A percentile compares a stretch with the other conserved stretches of the same genome.
phyloP scores from a whole-genome alignment of 1,140 invertebrate genomes.

The Dreissena rostriformis region DNA sequence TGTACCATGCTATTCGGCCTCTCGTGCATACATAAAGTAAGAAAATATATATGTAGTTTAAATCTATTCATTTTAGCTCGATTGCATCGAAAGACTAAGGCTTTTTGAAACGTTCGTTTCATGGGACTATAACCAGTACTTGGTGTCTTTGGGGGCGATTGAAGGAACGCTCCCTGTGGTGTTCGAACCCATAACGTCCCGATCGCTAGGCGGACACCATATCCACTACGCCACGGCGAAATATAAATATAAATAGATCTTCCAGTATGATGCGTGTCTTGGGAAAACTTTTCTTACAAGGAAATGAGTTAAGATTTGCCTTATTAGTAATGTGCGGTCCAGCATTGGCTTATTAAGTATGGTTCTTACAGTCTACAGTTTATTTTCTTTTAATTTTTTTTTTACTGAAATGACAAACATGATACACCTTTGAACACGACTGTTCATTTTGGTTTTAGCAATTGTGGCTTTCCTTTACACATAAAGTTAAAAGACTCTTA shows the following conservation, averaged over 20 bases:
- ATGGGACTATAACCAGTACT: too few relatives aligned
- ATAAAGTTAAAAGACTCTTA: too few relatives aligned
- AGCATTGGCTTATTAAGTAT: not conserved
- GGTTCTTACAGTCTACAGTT: too few relatives aligned
- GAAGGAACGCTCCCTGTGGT: too few relatives aligned
- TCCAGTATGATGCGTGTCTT: not conserved
- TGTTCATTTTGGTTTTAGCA: not conserved
- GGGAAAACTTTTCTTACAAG: not conserved
- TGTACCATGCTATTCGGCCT: constrained; percentile 81
- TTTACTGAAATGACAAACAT: not conserved
- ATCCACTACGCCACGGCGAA: too few relatives aligned
- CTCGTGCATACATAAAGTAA: constrained; percentile 81
- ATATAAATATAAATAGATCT: too few relatives aligned
- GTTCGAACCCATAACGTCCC: too few relatives aligned
- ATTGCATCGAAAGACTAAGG: too few relatives aligned
- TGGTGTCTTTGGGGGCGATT: too few relatives aligned
- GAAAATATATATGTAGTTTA: constrained; percentile 29
- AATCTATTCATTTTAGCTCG: too few relatives aligned
- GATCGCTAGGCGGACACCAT: too few relatives aligned
- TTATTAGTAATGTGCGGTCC: not conserved
- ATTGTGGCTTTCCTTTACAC: not conserved
- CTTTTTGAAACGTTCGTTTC: too few relatives aligned
- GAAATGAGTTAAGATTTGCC: not conserved
- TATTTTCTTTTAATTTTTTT: not conserved
- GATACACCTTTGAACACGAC: not conserved